These are phyloP conservation scores for Colinus virginianus DNA, from an alignment of 2,113 vertebrate genomes.

Conservation along the genomic window DNA sequence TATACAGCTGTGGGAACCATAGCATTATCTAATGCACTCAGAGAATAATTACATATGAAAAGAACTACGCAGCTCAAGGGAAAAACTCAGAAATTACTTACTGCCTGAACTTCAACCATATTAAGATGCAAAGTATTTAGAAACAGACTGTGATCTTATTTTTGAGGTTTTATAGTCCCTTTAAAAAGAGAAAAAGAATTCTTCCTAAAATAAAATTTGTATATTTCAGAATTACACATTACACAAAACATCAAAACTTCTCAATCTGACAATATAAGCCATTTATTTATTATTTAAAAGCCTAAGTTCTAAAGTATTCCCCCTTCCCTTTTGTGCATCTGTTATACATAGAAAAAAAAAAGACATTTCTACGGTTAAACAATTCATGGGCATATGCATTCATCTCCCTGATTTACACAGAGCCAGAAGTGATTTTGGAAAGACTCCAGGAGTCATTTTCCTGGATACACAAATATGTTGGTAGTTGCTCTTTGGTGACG, in stretches of 20 bases:
- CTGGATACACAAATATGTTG: background rate
- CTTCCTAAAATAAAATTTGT: slow-evolving; percentile 18
- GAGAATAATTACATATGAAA: slow-evolving; percentile 85
- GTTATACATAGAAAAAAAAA: slow-evolving; percentile 3
- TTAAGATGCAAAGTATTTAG: slow-evolving; percentile 77
- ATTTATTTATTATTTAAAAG: slow-evolving; percentile 70
- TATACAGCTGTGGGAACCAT: slow-evolving; percentile 81
- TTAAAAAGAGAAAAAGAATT: slow-evolving; percentile 38
- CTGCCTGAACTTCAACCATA: slow-evolving; percentile 73
- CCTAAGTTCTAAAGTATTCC: slow-evolving; percentile 59
- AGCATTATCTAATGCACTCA: slow-evolving; percentile 80
- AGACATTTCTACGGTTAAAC: slow-evolving; percentile 34
- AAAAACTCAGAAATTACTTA: slow-evolving; percentile 78
- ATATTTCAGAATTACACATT: background rate
- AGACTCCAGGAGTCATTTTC: background rate
- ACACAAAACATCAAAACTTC: slow-evolving; percentile 30
- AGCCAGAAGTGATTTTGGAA: background rate
- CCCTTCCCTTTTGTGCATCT: slow-evolving; percentile 32
- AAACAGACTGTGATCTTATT: slow-evolving; percentile 56
- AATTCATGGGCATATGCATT: slow-evolving; percentile 14
- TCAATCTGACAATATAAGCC: slow-evolving; percentile 37
- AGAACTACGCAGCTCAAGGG: slow-evolving; percentile 76
- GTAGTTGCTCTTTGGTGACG: background rate
- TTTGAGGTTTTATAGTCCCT: slow-evolving; percentile 26
- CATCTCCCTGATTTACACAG: background rate